phyloP scores from a whole-genome alignment of 2,113 vertebrate species.

The Dicerorhinus sumatrensis region DNA sequence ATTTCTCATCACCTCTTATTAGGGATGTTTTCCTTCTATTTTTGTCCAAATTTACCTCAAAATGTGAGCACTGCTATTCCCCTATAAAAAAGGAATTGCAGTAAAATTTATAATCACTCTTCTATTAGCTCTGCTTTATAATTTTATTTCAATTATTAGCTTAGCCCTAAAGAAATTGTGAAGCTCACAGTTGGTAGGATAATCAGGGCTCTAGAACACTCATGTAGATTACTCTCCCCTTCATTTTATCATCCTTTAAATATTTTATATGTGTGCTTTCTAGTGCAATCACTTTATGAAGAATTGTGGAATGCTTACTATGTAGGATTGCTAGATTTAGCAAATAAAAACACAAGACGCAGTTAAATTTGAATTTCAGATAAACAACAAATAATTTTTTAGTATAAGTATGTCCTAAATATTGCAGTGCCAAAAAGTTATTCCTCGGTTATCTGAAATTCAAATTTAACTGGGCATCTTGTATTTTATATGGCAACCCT shows the following conservation, averaged over 20 bases:
- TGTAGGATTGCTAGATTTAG: not conserved
- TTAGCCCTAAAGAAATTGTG: conserved; percentile 26
- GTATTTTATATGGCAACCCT: not conserved
- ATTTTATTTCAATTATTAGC: not conserved
- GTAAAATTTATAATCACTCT: not conserved
- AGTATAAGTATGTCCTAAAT: not conserved
- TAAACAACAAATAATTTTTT: not conserved
- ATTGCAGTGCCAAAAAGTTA: conserved; percentile 1
- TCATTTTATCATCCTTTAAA: conserved; percentile 30
- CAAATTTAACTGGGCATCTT: not conserved
- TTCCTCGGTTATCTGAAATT: conserved; percentile 1
- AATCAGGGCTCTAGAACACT: conserved; percentile 3
- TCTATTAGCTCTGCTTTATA: not conserved
- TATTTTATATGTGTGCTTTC: not conserved
- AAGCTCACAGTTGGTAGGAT: not conserved
- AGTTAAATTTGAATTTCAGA: conserved; percentile 9
- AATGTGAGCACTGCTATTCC: not conserved
- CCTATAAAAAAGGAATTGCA: not conserved
- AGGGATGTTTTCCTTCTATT: not conserved
- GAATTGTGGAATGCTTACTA: not conserved
- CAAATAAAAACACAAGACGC: not conserved
- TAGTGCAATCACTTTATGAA: not conserved
- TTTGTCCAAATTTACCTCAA: not conserved
- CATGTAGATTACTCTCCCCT: not conserved
- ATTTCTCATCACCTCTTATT: not conserved